A percentile compares a stretch with the other conserved stretches of the same genome.
Conservation (phyloP, 2,888 invertebrate genomes). For the Leptinotarsa haldemani region DNA sequence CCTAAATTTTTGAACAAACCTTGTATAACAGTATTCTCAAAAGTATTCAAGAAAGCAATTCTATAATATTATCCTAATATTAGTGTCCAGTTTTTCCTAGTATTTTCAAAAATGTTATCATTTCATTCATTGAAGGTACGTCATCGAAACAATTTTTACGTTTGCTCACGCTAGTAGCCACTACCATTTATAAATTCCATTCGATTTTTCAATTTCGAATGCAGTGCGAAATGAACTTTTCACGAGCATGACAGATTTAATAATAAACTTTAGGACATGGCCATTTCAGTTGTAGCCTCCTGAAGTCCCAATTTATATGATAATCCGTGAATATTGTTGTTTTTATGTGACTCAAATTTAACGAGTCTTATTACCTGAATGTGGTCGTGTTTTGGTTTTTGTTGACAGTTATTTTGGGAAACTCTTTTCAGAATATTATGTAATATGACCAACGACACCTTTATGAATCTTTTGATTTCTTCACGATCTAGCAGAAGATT, state of each 20-base stretch:
- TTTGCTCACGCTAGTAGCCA: neutral
- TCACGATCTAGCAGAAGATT: neutral
- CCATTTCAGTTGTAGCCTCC: constrained; percentile 3
- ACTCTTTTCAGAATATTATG: neutral
- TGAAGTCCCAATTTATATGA: constrained; percentile 18
- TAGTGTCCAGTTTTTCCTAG: too few relatives aligned
- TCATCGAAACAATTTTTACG: neutral
- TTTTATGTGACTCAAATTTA: constrained; percentile 9
- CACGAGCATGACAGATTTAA: constrained; percentile 49
- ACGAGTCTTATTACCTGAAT: constrained; percentile 3
- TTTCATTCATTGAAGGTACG: neutral
- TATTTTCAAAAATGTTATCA: neutral
- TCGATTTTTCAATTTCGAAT: constrained; percentile 46
- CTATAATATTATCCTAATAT: too few relatives aligned
- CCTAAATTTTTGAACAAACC: too few relatives aligned
- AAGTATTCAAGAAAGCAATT: too few relatives aligned
- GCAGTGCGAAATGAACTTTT: constrained; percentile 48
- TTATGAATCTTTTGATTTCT: neutral
- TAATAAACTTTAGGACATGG: constrained; percentile 30
- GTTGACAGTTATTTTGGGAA: constrained; percentile 1
- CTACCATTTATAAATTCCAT: constrained; percentile 27
- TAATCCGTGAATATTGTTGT: constrained; percentile 21
- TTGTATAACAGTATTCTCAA: too few relatives aligned
- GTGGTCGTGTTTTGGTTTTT: constrained; percentile 15
- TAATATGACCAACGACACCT: neutral